These are phyloP conservation scores for Sporophila hypoxantha DNA, from an alignment of 2,113 vertebrate genomes.

Conservation along the genomic window DNA sequence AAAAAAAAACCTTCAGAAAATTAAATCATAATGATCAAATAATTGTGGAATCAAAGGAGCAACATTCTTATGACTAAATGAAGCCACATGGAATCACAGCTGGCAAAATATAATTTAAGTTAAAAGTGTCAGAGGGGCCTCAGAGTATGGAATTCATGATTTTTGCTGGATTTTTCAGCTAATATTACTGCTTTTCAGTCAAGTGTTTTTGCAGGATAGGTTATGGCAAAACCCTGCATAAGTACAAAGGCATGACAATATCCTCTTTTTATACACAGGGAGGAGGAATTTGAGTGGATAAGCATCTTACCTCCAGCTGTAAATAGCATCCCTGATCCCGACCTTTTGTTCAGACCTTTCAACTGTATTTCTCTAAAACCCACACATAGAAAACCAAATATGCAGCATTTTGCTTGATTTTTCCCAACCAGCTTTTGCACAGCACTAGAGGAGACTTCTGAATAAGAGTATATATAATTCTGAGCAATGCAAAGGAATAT, in stretches of 20 bases:
- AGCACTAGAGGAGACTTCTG: not conserved
- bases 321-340: slow-evolving; percentile 35
- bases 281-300: not conserved
- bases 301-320: slow-evolving; percentile 6
- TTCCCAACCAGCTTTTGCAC: not conserved
- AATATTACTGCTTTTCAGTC: not conserved
- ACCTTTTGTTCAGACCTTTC: slow-evolving; percentile 9
- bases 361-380: not conserved
- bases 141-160: not conserved
- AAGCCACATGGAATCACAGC: not conserved
- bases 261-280: not conserved
- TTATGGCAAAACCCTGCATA: not conserved
- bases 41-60: not conserved
- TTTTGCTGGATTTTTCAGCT: not conserved
- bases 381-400: not conserved
- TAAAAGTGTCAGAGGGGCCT: not conserved
- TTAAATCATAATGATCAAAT: not conserved
- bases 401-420: not conserved
- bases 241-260: not conserved
- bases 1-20: not conserved
- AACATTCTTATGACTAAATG: not conserved
- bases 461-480: not conserved
- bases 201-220: not conserved
- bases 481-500: not conserved
- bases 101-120: not conserved